These are phyloP conservation scores for Linnaemya vulpina DNA, from an alignment of 2,888 invertebrate genomes.

Conservation along the genomic window DNA sequence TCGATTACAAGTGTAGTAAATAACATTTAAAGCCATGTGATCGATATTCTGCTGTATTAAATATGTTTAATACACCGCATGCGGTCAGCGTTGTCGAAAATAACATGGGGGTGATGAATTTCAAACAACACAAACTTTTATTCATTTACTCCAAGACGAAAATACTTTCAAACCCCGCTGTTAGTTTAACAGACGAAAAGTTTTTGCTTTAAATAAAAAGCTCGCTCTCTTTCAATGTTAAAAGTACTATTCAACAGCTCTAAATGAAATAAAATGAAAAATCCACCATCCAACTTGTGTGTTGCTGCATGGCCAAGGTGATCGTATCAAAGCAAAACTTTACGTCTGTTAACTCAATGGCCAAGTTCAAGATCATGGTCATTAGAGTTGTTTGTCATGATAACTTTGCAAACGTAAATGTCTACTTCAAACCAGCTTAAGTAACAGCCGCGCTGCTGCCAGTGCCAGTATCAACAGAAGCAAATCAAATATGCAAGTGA, in stretches of 20 bases:
- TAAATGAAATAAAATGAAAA: constrained; percentile 22
- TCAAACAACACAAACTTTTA: no score
- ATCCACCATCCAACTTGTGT: not conserved
- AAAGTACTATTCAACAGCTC: constrained; percentile 29
- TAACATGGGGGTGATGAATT: no score
- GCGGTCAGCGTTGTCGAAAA: no score
- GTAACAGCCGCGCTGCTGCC: not conserved
- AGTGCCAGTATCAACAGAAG: not conserved
- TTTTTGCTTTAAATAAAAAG: constrained; percentile 46
- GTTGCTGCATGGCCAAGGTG: no score
- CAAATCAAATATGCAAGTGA: not conserved
- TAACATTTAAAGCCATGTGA: no score
- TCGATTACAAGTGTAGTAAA: no score
- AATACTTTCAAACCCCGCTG: not conserved
- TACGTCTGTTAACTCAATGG: constrained; percentile 11
- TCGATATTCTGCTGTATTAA: no score
- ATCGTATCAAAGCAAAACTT: no score
- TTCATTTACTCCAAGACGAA: no score
- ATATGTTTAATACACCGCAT: no score
- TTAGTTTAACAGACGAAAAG: constrained; percentile 20
- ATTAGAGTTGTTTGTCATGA: constrained; percentile 41
- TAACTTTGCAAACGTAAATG: constrained; percentile 4
- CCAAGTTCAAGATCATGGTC: constrained; percentile 70
- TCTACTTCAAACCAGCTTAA: constrained; percentile 1
- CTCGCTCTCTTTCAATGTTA: constrained; percentile 58